Base-by-base conservation (phyloP, 2,888 invertebrate genomes). In the Epiperipatus broadwayi region DNA sequence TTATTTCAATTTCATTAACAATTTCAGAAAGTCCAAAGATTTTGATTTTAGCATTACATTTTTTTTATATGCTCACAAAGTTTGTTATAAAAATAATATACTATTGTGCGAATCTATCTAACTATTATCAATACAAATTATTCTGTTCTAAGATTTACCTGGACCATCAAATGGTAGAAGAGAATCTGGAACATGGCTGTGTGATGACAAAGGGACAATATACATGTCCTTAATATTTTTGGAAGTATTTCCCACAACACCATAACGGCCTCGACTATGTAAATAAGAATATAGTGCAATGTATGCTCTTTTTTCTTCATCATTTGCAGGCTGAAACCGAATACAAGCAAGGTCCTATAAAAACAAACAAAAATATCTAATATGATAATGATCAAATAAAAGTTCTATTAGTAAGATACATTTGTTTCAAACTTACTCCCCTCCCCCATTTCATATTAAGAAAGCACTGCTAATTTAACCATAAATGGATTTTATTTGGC, bases 181-280 rank as follows among this genome's bases (percentile, higher is more conserved):
- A 3, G 52, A 50, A 10, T 60, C 3, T 75, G 85, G 53, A 78
- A 69, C 34, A 71, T 67, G 48, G 71, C 73, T 52, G 71, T 73
- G 43, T 1, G 75, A 72, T 0, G 79, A 72, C 44, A 89, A 62
- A 0, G 91, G 89, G 51, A 85, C 71, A 44, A 91, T 75, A 59
- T 91, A 91, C 57, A 91, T 81, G 58, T 91, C 91, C 59, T 91
- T 89, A 37, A 91, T 76, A 41, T 73, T 71, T 46, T 75, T 74
- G 37, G 74, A 74, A 4, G 70, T 66, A 42, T 75, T 75, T 44
- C 78, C 81, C 25, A 89, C 75, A 3, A 91, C 89, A 1, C 87
- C 66, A 46, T 63, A 60, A 16, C 64, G 50, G 36, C 53, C 41
- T 15, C 85, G 70, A 53, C 75, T 78, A 53, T 78, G 78, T 38